Evolutionary conservation across 2,113 vertebrate species (phyloP), one percentile per base, ranked within the genome.

Genomic region (Cavia porcellus): DNA sequence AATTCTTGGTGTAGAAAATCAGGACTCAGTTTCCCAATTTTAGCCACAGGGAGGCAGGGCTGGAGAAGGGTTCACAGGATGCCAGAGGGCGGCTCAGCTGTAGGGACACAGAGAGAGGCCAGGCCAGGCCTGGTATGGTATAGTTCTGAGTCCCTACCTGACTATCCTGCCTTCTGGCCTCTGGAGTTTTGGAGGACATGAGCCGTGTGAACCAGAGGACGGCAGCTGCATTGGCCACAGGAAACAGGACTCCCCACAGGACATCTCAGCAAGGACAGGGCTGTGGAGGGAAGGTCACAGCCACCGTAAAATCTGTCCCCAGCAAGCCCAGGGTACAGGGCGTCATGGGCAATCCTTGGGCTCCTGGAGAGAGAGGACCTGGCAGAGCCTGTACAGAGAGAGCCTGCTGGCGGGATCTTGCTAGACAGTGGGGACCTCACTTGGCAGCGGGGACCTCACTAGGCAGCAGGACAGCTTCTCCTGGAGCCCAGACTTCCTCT

Each of bases 91-190:
- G 10, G 0, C 19, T 57, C 47, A 1, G 7, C 57, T 3, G 4
- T 0, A 32, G 30, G n/a, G 0, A 57, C 47, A 2, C 8, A 0
- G 55, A 52, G 13, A 9, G 0, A 10, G 13, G 45, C 25, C 17
- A 1, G 17, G 38, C 30, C 11, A 15, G 81, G 50, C 42, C 14
- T 24, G n/a, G 8, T 0, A 0, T 0, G 5, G 17, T 8, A 6
- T 24, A 8, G 14, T 68, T 22, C 52, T 72, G 3, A 30, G 14
- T 15, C 35, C n/a, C 68, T 3, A 38, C 35, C 11, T 3, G 52
- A 42, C 45, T 17, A 24, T 20, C 50, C n/a, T 5, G 11, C n/a
- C 68, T 42, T 77, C 38, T 3, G 52, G 24, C 0, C 81, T 57
- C 30, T 55, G 30, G 24, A 77, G 15, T 19, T 12, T 13, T 2